Conservation (phyloP, 2,113 vertebrate genomes). For the Pygoscelis antarcticus region DNA sequence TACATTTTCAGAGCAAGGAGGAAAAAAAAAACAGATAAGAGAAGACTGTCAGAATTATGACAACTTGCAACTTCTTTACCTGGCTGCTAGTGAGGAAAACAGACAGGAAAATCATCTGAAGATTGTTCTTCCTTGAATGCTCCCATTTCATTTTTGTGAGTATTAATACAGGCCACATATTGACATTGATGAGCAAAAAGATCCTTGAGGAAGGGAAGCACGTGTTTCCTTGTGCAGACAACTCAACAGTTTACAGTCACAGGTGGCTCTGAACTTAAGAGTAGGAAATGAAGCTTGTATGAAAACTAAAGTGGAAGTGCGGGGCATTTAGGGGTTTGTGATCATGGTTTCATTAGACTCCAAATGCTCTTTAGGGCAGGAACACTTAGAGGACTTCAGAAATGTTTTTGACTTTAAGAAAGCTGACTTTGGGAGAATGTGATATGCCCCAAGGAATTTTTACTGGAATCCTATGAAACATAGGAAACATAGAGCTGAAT, state of each 20-base stretch:
- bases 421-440: constrained; percentile 63
- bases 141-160: neutral
- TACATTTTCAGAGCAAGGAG: neutral
- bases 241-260: neutral
- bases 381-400: constrained; percentile 27
- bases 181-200: neutral
- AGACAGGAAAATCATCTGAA: constrained; percentile 8
- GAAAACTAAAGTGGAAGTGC: constrained; percentile 19
- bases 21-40: neutral
- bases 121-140: constrained; percentile 18
- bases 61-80: neutral
- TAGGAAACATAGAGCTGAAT: constrained; percentile 52
- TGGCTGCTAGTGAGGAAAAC: neutral
- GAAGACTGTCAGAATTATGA: neutral
- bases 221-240: neutral
- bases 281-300: constrained; percentile 49
- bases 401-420: constrained; percentile 54
- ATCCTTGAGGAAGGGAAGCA: constrained; percentile 45
- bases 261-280: constrained; percentile 4
- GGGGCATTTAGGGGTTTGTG: neutral
- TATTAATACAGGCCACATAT: neutral
- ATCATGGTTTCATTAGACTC: constrained; percentile 43
- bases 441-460: constrained; percentile 51
- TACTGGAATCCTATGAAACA: constrained; percentile 55
- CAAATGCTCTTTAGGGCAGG: constrained; percentile 17